Evolutionary conservation across 35 echinoderm and acorn worm genomes (phyloP).

Genomic region (Stichopus chloronotus): DNA sequence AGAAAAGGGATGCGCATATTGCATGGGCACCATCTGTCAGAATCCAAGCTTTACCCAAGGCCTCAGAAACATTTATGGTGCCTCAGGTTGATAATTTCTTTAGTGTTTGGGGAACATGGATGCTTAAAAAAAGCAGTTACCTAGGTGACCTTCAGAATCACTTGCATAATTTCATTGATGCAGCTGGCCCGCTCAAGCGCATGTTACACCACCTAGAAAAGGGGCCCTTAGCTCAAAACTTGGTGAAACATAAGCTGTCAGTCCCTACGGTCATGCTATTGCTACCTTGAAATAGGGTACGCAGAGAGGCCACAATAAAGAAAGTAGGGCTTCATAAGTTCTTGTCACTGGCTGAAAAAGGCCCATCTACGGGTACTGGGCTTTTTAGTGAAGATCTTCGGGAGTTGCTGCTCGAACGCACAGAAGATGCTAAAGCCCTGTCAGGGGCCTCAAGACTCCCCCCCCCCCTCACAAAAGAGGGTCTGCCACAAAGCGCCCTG

Average conservation of each 20-base stretch:
- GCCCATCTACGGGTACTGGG: neutral
- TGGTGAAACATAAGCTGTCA: slow-evolving; percentile 18
- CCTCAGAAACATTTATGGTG: neutral
- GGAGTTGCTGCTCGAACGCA: neutral
- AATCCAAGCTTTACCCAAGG: neutral
- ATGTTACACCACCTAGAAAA: slow-evolving; percentile 42
- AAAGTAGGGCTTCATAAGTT: slow-evolving; percentile 1
- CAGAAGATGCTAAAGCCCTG: slow-evolving; percentile 17
- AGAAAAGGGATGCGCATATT: neutral
- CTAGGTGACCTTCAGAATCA: slow-evolving; percentile 26
- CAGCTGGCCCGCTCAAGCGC: neutral
- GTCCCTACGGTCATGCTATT: neutral
- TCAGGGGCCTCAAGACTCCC: neutral
- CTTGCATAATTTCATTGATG: slow-evolving; percentile 12
- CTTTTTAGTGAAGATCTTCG: slow-evolving; percentile 38
- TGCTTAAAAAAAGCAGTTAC: neutral
- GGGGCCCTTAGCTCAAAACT: neutral
- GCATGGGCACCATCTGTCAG: neutral
- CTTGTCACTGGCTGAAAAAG: neutral
- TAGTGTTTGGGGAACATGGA: slow-evolving; percentile 12
- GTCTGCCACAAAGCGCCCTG: slow-evolving; percentile 5
- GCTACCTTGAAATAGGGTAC: slow-evolving; percentile 5
- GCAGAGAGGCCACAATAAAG: neutral
- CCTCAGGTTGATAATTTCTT: slow-evolving; percentile 20
- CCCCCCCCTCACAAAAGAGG: neutral